Evolutionary conservation across 2,113 vertebrate species (phyloP).

Genomic region (Pandion haliaetus): DNA sequence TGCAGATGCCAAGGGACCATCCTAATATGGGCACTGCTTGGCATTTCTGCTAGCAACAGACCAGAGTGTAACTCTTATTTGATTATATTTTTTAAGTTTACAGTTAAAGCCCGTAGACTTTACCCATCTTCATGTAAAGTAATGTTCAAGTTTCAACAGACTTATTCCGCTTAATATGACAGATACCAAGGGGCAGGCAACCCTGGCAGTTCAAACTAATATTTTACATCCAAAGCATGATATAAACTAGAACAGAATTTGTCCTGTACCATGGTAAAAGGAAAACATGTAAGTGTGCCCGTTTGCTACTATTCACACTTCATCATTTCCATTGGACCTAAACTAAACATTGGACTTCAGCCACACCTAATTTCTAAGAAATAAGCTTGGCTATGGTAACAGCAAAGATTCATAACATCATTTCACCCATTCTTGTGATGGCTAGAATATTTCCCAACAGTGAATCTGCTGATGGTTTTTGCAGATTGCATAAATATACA

Average conservation of each 20-base stretch:
- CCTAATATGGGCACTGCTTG: constrained; percentile 30
- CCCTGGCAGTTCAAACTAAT: background rate
- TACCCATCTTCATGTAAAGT: background rate
- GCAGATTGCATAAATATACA: background rate
- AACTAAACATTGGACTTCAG: background rate
- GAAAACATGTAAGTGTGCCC: background rate
- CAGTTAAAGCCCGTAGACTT: background rate
- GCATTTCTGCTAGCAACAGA: constrained; percentile 19
- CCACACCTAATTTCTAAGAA: background rate
- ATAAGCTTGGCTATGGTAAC: background rate
- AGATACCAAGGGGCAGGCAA: background rate
- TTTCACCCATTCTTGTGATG: background rate
- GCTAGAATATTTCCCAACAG: background rate
- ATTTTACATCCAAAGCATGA: background rate
- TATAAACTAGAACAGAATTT: background rate
- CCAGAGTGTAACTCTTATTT: background rate
- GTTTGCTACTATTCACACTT: background rate
- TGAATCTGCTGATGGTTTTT: background rate
- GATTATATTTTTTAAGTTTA: background rate
- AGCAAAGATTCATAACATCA: background rate
- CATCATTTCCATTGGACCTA: background rate
- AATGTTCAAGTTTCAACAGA: background rate
- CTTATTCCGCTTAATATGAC: background rate
- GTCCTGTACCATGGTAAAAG: background rate
- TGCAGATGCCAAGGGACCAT: constrained; percentile 44